phyloP scores from a whole-genome alignment of 1,140 invertebrate genomes.

The Sycophaga agraensis region DNA sequence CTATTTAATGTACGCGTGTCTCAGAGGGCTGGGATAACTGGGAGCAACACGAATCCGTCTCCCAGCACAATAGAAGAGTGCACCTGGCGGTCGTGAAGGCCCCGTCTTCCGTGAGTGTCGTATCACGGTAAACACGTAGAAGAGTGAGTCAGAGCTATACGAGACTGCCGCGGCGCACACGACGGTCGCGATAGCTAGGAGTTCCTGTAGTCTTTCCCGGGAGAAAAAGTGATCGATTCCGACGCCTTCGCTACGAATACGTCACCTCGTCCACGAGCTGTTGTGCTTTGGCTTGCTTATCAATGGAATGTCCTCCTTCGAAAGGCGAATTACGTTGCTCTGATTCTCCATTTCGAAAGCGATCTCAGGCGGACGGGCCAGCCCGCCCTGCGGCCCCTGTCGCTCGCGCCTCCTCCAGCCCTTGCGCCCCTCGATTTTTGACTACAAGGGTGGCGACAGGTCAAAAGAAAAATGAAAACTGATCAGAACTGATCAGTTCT shows the following conservation, averaged over 20 bases:
- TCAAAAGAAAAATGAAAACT: too few species aligned
- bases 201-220: too few species aligned
- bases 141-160: conserved; percentile 15
- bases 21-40: too few species aligned
- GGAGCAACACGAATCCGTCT: too few species aligned
- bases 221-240: conserved; percentile 5
- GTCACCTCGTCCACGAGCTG: conserved; percentile 60
- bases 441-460: too few species aligned
- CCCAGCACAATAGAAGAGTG: conserved; percentile 3
- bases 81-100: conserved; percentile 5
- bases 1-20: not conserved
- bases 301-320: conserved; percentile 67
- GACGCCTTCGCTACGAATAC: conserved; percentile 35
- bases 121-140: conserved; percentile 8
- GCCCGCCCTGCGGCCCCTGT: not conserved
- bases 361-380: too few species aligned
- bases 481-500: too few species aligned
- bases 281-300: conserved; percentile 62
- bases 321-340: conserved; percentile 56
- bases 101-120: not conserved
- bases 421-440: too few species aligned
- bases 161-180: conserved; percentile 7
- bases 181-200: too few species aligned
- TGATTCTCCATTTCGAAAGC: conserved; percentile 58
- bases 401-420: not conserved